Percentiles rank a stretch among this genome's conserved stretches.
Conservation (phyloP, 92 coral and sea anemone genomes). For the Pocillopora grandis region DNA sequence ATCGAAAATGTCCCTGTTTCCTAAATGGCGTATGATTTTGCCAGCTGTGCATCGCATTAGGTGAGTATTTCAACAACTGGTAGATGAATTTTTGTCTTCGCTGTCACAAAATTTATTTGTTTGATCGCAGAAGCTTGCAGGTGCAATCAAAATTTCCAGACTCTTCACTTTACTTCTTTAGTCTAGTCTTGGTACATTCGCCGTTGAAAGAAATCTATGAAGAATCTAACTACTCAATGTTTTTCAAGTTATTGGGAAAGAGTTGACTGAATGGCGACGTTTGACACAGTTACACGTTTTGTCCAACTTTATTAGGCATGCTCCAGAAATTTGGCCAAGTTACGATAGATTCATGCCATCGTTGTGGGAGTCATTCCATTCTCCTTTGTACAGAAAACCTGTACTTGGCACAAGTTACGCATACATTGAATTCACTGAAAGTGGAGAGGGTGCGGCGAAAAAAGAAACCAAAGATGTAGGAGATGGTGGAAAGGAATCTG, state of each 20-base stretch:
- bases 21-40: constrained; percentile 49
- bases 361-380: constrained; percentile 25
- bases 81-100: too few relatives aligned
- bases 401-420: constrained; percentile 21
- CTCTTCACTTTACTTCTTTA: too few relatives aligned
- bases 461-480: neutral
- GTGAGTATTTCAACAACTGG: constrained; percentile 19
- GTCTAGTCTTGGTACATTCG: too few relatives aligned
- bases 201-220: too few relatives aligned
- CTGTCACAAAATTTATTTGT: too few relatives aligned
- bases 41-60: constrained; percentile 59
- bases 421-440: constrained; percentile 33
- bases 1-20: constrained; percentile 50
- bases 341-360: constrained; percentile 27
- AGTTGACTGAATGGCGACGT: too few relatives aligned
- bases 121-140: too few relatives aligned
- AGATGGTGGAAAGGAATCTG: neutral
- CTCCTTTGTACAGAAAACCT: constrained; percentile 23
- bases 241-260: too few relatives aligned
- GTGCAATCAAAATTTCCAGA: too few relatives aligned
- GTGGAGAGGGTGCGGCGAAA: constrained; percentile 12
- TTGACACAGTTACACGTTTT: too few relatives aligned
- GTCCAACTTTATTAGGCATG: neutral
- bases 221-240: too few relatives aligned
- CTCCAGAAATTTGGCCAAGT: constrained; percentile 23